phyloP scores from a whole-genome alignment of 2,113 vertebrate genomes.

The Nothoprocta perdicaria region DNA sequence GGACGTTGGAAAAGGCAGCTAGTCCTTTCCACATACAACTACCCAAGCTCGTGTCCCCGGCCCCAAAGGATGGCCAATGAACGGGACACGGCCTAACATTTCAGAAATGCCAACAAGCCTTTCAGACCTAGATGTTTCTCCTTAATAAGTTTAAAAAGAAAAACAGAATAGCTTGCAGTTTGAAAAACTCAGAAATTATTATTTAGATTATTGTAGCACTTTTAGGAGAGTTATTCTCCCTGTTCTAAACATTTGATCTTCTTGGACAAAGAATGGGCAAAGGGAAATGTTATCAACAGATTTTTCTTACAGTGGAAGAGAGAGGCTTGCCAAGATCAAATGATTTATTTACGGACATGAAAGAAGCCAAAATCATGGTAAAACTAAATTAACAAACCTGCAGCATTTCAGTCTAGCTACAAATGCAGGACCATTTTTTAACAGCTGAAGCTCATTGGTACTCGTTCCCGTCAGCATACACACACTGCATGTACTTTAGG shows the following conservation, averaged over 20 bases:
- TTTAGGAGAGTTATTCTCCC: background rate
- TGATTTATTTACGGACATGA: background rate
- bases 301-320: background rate
- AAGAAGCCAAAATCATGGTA: background rate
- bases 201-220: background rate
- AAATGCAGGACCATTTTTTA: background rate
- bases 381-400: background rate
- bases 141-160: background rate
- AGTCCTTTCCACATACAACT: background rate
- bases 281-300: background rate
- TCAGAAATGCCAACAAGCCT: background rate
- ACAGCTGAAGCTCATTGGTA: background rate
- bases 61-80: background rate
- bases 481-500: no score
- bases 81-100: background rate
- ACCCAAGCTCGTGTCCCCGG: background rate
- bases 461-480: background rate
- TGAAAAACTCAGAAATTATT: background rate
- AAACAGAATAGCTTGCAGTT: background rate
- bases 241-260: background rate
- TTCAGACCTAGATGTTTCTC: background rate
- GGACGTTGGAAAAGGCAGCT: background rate
- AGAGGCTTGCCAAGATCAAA: background rate
- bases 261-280: background rate
- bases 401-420: background rate